Conservation (phyloP, 2,113 vertebrate species). For the Stegastes partitus region DNA sequence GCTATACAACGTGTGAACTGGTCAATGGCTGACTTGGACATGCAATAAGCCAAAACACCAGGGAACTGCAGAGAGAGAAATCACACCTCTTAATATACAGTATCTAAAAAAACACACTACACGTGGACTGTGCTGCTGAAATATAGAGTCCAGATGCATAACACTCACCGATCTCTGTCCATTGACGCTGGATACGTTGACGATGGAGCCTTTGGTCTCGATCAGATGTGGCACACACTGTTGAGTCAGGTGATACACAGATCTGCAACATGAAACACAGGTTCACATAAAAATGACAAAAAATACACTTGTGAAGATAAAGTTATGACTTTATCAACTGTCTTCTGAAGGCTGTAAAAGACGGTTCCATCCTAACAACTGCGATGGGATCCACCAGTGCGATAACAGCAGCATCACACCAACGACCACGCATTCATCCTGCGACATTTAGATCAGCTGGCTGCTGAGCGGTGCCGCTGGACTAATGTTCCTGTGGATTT, state of each 20-base stretch:
- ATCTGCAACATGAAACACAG: slow-evolving; percentile 65
- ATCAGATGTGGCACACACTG: slow-evolving; percentile 87
- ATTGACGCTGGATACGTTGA: slow-evolving; percentile 88
- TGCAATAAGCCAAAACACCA: slow-evolving; percentile 87
- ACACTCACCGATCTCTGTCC: slow-evolving; percentile 87
- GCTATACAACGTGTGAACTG: slow-evolving; percentile 86
- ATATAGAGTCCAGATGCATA: not conserved
- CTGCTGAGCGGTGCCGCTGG: not conserved
- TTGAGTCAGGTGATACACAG: slow-evolving; percentile 84
- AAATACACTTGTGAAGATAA: not conserved
- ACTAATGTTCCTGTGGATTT: not conserved
- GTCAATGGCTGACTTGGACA: slow-evolving; percentile 89
- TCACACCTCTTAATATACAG: not conserved
- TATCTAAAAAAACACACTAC: not conserved
- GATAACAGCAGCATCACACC: not conserved
- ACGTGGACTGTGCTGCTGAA: not conserved
- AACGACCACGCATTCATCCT: not conserved
- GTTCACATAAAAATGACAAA: not conserved
- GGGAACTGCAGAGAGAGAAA: slow-evolving; percentile 79
- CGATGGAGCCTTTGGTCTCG: slow-evolving; percentile 85
- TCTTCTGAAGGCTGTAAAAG: not conserved
- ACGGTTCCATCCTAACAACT: slow-evolving; percentile 1
- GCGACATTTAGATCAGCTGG: not conserved
- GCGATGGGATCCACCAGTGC: not conserved
- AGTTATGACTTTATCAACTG: too few relatives aligned